Base-by-base conservation (phyloP, 2,797 vertebrate species). In the Propithecus perrieri region DNA sequence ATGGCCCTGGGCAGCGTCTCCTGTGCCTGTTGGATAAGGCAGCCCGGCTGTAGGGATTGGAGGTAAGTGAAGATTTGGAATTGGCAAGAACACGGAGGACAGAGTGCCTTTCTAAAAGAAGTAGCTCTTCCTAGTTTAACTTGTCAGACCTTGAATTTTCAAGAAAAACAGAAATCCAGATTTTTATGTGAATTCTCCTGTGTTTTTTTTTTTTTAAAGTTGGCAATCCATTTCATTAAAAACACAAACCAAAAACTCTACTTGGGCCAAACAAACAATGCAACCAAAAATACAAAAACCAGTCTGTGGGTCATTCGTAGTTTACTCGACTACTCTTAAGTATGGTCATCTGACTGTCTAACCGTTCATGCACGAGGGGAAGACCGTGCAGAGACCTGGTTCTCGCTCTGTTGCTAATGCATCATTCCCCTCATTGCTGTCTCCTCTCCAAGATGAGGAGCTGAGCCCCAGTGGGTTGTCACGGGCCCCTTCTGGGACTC, bases 311-410 rank as follows among this genome's bases (percentile, higher is more conserved):
- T 12, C 41, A 7, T 22, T 4, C 1, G 22, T 30, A 53, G 72
- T 50, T 41, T 5, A 14, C 33, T 9, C 26, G 1, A 18, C 4
- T 15, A 0, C 11, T 11, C 15, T 12, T n/a, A 7, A 0, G 18
- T 53, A 0, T 53, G 55, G 22, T 57, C 55, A 24, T 10, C 9
- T 26, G 55, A 24, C 55, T 1, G 55, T 26, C 55, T 57, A 10
- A 57, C 9, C 22, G 9, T 22, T 22, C 22, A 10, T 26, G 55
- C 55, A 57, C 1, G 1, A 41, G 46, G 74, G 57, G 30, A 33
- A 9, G 24, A 13, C 24, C 9, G 10, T 17, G 26, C 41, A 22
- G 92, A 18, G 50, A 3, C 35, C 7, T 1, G 55, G 12, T 13
- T 38, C 55, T 78, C 1, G 0, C 43, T n/a, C 30, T 35, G 28